Conservation (phyloP, 2,113 vertebrate genomes). For the Antechinus stuartii region DNA sequence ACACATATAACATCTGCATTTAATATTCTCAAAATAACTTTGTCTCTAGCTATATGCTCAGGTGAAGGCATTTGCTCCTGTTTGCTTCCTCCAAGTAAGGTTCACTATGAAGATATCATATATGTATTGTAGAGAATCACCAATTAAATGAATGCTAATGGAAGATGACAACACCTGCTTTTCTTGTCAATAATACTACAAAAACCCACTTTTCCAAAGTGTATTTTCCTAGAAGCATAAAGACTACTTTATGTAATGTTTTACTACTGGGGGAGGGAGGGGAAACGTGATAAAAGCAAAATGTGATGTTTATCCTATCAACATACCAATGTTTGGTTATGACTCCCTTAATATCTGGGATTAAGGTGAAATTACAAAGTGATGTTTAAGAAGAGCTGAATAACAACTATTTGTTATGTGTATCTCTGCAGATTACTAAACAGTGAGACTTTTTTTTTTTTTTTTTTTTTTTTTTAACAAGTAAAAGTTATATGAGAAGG, state of each 20-base stretch:
- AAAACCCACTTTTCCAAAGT: slow-evolving; percentile 72
- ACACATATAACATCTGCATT: slow-evolving; percentile 58
- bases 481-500: not conserved
- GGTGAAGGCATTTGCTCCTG: slow-evolving; percentile 28
- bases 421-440: not conserved
- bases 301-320: slow-evolving; percentile 55
- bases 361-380: slow-evolving; percentile 18
- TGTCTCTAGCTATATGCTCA: slow-evolving; percentile 15
- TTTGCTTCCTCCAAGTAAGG: slow-evolving; percentile 11
- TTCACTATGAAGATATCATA: not conserved
- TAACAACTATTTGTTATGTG: slow-evolving; percentile 43
- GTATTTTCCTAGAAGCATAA: slow-evolving; percentile 54
- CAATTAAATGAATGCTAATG: slow-evolving; percentile 62
- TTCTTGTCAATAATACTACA: slow-evolving; percentile 64
- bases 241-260: slow-evolving; percentile 62
- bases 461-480: too few relatives aligned
- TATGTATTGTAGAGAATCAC: slow-evolving; percentile 49
- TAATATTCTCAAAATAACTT: slow-evolving; percentile 64
- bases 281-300: slow-evolving; percentile 60
- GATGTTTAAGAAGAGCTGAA: slow-evolving; percentile 50
- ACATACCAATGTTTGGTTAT: not conserved
- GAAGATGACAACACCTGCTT: slow-evolving; percentile 64
- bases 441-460: not conserved
- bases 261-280: slow-evolving; percentile 16
- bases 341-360: slow-evolving; percentile 51